Base-by-base conservation (phyloP, 2,797 vertebrate species). In the Pseudomugil gertrudae region DNA sequence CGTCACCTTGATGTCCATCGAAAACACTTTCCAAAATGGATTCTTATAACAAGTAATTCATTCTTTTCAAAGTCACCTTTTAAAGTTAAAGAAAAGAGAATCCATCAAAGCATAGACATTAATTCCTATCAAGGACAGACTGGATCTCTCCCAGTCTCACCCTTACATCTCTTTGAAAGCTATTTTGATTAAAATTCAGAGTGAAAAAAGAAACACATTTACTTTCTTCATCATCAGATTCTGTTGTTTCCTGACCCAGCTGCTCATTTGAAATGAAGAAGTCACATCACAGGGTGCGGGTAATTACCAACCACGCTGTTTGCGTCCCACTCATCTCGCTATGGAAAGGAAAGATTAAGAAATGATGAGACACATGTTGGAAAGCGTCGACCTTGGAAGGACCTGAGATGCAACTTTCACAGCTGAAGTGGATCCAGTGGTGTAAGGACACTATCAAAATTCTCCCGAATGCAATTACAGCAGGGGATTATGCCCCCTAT, bases 331-430 rank as follows among this genome's bases (percentile, higher is more conserved):
- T 69, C 69, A 66, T 83, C 76, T 33, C 79, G 78, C 77, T 80
- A 81, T 55, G 76, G 72, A 86, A 86, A 71, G 69, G 69, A 81
- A 69, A 85, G 90, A 92, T 93, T 92, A 90, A 74, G 68, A 74
- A 81, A 80, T 57, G 53, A 54, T 78, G 74, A 77, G 79, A 80
- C 79, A 72, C 75, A 83, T 74, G 73, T 64, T 83, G 78, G 82
- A 64, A 77, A 89, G 87, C 65, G 65, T 55, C 77, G 66, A 90
- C 88, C 84, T 84, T 79, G 79, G 67, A 79, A 81, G 78, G 72
- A 85, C 75, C 69, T 47, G 75, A 80, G 75, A 78, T 19, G 48
- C 74, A 59, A 71, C 74, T 63, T 73, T 78, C 51, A 30, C 48
- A 14, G 57, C 53, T 78, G 36, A 83, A 87, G 86, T 78, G 78